A percentile compares a stretch with the other conserved stretches of the same genome.
Evolutionary conservation across 2,888 invertebrate species (phyloP).

Genomic region (Stegophylla sp.): DNA sequence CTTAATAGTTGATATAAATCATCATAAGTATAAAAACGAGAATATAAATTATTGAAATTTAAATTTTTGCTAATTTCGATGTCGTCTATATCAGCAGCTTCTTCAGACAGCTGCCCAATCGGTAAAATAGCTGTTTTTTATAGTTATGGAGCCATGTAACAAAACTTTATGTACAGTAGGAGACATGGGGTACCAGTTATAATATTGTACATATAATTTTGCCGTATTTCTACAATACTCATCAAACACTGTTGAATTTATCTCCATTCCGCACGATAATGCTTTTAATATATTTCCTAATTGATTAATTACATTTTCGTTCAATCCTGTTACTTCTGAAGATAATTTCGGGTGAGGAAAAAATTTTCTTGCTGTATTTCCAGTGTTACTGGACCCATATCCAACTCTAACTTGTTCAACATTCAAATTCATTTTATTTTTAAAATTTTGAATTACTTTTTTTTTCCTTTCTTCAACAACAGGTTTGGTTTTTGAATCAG

Average conservation of each 20-base stretch:
- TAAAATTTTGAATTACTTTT: no score
- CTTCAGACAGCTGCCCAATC: no score
- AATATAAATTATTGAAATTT: background rate
- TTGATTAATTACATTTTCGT: constrained; percentile 62
- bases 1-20: constrained; percentile 11
- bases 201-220: constrained; percentile 62
- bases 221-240: constrained; percentile 60
- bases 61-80: no score
- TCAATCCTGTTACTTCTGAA: constrained; percentile 63
- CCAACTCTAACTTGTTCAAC: constrained; percentile 63
- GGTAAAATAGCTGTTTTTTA: constrained; percentile 44
- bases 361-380: constrained; percentile 62
- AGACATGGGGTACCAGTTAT: constrained; percentile 63
- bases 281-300: constrained; percentile 63
- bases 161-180: constrained; percentile 63
- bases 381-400: constrained; percentile 63
- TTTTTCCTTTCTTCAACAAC: no score
- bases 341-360: constrained; percentile 63
- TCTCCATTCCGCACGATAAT: constrained; percentile 60
- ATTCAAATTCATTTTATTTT: constrained; percentile 54
- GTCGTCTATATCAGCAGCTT: no score
- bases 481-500: no score
- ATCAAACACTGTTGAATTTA: constrained; percentile 61
- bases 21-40: background rate
- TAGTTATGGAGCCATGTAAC: constrained; percentile 62